Evolutionary conservation across 2,888 invertebrate species (phyloP).

Genomic region (Tetanocera ferruginea): DNA sequence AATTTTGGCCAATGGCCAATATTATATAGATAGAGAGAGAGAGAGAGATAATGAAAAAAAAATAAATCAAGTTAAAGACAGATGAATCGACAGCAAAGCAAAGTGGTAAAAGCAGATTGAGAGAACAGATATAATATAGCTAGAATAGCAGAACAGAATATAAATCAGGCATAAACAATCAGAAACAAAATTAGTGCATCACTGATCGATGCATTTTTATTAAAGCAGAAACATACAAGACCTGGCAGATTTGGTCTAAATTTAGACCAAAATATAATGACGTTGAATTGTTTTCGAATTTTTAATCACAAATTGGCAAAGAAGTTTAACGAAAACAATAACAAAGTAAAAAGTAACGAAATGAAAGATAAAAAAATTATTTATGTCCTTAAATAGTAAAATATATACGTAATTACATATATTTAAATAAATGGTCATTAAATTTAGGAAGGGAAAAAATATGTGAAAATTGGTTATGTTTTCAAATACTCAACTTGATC

Average conservation of each 20-base stretch:
- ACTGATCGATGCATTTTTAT: slow-evolving; percentile 9
- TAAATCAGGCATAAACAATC: neutral
- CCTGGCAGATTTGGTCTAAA: neutral
- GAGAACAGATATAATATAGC: too few species aligned
- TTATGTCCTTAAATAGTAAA: too few species aligned
- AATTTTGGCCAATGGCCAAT: neutral
- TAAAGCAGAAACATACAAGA: neutral
- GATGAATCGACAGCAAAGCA: neutral
- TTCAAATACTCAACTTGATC: too few species aligned
- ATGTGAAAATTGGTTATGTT: too few species aligned
- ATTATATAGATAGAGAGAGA: neutral
- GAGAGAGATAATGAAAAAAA: neutral
- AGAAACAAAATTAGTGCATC: neutral
- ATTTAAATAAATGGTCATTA: too few species aligned
- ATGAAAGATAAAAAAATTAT: neutral
- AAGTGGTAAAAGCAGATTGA: neutral
- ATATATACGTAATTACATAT: too few species aligned
- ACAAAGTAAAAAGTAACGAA: neutral
- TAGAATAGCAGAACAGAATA: too few species aligned
- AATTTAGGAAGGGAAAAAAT: too few species aligned
- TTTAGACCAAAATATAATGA: neutral
- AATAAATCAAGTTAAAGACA: neutral
- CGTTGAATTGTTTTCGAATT: neutral
- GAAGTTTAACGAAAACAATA: too few species aligned
- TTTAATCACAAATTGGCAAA: neutral